Evolutionary conservation across 2,113 vertebrate genomes (phyloP).

Genomic region (Planiliza haematocheilus): DNA sequence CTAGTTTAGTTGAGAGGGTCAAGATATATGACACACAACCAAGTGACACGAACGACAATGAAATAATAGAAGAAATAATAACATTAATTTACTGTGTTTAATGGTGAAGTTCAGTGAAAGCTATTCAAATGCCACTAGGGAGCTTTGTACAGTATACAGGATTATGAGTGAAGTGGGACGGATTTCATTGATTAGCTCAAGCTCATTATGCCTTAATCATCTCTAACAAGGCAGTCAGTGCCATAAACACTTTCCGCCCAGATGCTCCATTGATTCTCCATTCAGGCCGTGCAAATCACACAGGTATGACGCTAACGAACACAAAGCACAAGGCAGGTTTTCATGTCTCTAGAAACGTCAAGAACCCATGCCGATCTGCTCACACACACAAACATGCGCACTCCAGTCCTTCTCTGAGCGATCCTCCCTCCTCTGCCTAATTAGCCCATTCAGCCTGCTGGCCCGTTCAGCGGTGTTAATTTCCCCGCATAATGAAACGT

Average conservation of each 20-base stretch:
- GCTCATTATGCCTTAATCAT: slow-evolving; percentile 52
- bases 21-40: background rate
- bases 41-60: background rate
- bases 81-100: background rate
- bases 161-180: slow-evolving; percentile 30
- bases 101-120: background rate
- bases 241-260: slow-evolving; percentile 16
- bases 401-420: background rate
- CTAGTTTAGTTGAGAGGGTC: background rate
- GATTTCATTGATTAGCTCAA: slow-evolving; percentile 51
- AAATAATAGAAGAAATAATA: background rate
- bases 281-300: slow-evolving; percentile 40
- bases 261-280: slow-evolving; percentile 44
- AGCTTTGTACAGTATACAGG: background rate
- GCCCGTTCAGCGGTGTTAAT: slow-evolving; percentile 72
- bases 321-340: slow-evolving; percentile 16
- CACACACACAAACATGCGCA: slow-evolving; percentile 24
- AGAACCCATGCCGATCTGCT: slow-evolving; percentile 19
- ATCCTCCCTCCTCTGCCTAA: slow-evolving; percentile 57
- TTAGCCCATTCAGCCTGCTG: slow-evolving; percentile 66
- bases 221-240: slow-evolving; percentile 32
- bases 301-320: slow-evolving; percentile 47
- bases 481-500: slow-evolving; percentile 70
- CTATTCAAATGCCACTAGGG: slow-evolving; percentile 18
- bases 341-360: slow-evolving; percentile 49